Conservation (phyloP, 2,113 vertebrate species). For the Proteles cristata region DNA sequence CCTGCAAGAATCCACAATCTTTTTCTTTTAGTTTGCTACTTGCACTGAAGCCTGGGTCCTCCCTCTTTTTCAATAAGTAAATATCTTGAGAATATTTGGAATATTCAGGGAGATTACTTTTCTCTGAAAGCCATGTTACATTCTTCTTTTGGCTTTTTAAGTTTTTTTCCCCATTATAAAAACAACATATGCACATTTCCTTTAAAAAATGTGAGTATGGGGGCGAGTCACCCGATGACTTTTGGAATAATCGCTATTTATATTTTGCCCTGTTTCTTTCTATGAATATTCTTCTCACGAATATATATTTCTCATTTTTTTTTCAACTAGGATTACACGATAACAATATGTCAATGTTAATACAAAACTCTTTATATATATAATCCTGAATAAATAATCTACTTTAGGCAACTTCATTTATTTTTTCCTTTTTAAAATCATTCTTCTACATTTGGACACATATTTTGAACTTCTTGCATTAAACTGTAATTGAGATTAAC, state of each 20-base stretch:
- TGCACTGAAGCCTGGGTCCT: background rate
- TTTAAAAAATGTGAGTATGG: background rate
- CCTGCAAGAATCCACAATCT: background rate
- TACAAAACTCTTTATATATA: background rate
- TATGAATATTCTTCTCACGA: conserved; percentile 7
- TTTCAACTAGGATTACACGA: background rate
- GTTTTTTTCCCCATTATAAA: conserved; percentile 21
- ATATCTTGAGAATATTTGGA: background rate
- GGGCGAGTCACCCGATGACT: background rate
- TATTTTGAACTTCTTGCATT: conserved; percentile 15
- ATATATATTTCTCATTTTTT: background rate
- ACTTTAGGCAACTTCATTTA: background rate
- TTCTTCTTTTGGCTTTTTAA: background rate
- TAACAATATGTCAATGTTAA: background rate
- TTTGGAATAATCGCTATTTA: background rate
- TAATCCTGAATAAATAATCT: background rate
- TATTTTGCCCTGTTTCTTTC: background rate
- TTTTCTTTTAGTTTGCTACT: conserved; percentile 49
- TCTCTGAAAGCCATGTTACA: background rate
- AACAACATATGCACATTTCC: background rate
- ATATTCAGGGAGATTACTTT: background rate
- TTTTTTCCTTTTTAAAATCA: background rate
- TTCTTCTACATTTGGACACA: background rate
- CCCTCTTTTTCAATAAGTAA: background rate
- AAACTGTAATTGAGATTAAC: background rate